Evolutionary conservation across 2,888 invertebrate species (phyloP).

Genomic region (Protodeltote pygarga): DNA sequence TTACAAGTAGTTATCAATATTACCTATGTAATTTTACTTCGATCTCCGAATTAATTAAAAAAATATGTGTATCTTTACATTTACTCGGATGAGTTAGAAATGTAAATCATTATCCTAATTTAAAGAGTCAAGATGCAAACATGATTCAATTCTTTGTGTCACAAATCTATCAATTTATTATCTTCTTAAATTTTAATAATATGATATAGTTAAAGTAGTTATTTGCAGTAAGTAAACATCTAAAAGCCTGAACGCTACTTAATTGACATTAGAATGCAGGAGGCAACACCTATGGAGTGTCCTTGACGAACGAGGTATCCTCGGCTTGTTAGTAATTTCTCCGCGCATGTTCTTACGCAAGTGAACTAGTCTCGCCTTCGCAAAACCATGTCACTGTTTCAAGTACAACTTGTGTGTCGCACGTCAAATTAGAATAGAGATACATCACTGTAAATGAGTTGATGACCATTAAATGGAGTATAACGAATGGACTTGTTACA

Average conservation of each 20-base stretch:
- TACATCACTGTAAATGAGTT: too few species aligned
- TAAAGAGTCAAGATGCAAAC: too few species aligned
- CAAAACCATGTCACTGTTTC: constrained; percentile 82
- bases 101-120: too few species aligned
- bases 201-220: too few species aligned
- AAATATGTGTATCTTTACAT: too few species aligned
- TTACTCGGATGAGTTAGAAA: too few species aligned
- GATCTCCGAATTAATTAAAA: too few species aligned
- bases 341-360: constrained; percentile 75
- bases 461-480: constrained; percentile 41
- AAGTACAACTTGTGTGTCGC: constrained; percentile 71
- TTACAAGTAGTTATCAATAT: too few species aligned
- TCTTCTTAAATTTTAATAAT: too few species aligned
- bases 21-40: too few species aligned
- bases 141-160: too few species aligned
- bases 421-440: constrained; percentile 42
- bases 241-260: constrained; percentile 2
- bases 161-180: too few species aligned
- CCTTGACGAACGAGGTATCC: constrained; percentile 74
- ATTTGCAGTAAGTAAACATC: constrained; percentile 1
- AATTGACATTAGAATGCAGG: constrained; percentile 67
- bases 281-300: constrained; percentile 58
- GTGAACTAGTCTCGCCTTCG: constrained; percentile 71
- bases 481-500: constrained; percentile 53
- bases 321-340: constrained; percentile 80